Base-by-base conservation (phyloP, 1,140 invertebrate genomes). In the Caenorhabditis latens region DNA sequence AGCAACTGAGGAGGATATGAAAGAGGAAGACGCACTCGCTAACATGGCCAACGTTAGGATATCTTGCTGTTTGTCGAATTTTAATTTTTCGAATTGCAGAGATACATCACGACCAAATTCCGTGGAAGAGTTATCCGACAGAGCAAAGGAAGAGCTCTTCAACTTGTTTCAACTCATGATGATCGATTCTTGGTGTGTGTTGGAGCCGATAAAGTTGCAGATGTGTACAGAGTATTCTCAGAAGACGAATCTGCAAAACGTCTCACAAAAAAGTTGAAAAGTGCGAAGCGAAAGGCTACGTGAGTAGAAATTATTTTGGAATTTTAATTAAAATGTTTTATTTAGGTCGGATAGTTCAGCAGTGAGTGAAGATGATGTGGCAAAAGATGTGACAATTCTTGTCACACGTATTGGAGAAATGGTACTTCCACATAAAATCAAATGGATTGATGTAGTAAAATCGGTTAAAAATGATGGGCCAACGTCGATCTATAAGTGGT, bases 151-250 rank as follows among this genome's bases (percentile, higher is more conserved):
- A 94, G 96, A 90, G 90, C 94, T 58, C 90, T 93, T 57, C 92
- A 93, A 86, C 90, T 94, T 90, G 85, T 86, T 86, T 89, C 93
- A 16, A 93, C 94, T 89, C 50, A 93, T 9, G 94, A 95, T 67
- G 94, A 95, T 88, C 94, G 94, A 89, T 91, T 97, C 21, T 90
- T 99, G 0, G 95, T 95, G 11, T 97, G 96, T 93, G 95, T 97
- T 93, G 96, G 97, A 6, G 95, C 94, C 42, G 96, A 97, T 90
- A 95, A 95, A 87, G 93, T 94, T 13, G 93, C 98, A 14, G 97
- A 99, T 93, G 92, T 97, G 50, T 99, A 97, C 92, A 93, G 95
- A 71, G 95, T 99, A 87, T 95, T 95, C 89, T 93, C 94, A 1
- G 94, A 96, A 19, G 95, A 95, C 58, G 95, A 97, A 92, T 94